phyloP scores from a whole-genome alignment of 1,140 invertebrate genomes.

The Saxidomus purpurata region DNA sequence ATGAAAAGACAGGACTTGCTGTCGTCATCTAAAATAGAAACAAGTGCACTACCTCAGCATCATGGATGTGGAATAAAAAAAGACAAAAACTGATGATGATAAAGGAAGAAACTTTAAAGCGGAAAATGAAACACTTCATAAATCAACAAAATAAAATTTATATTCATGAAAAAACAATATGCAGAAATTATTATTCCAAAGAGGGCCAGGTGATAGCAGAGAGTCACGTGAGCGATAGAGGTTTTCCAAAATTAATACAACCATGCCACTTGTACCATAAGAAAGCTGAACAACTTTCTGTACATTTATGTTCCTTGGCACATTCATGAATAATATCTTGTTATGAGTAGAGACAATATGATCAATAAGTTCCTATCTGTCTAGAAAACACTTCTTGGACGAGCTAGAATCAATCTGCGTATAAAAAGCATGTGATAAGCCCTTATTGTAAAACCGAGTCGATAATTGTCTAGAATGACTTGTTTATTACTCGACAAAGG shows the following conservation, averaged over 20 bases:
- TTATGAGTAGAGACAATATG: background rate
- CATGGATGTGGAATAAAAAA: background rate
- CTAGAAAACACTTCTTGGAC: slow-evolving; percentile 53
- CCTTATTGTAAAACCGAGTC: slow-evolving; percentile 59
- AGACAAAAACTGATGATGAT: background rate
- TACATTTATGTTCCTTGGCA: slow-evolving; percentile 16
- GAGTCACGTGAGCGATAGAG: background rate
- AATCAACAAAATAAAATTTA: background rate
- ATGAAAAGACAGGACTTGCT: background rate
- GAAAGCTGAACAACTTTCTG: background rate
- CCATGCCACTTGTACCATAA: background rate
- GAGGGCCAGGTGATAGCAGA: background rate
- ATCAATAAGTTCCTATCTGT: slow-evolving; percentile 13
- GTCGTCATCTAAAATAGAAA: background rate
- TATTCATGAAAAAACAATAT: background rate
- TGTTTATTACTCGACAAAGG: slow-evolving; percentile 67
- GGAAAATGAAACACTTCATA: background rate
- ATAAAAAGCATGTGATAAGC: slow-evolving; percentile 69
- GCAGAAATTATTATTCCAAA: background rate
- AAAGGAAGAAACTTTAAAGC: background rate
- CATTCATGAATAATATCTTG: slow-evolving; percentile 39
- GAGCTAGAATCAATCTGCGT: slow-evolving; percentile 66
- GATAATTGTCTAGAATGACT: slow-evolving; percentile 69
- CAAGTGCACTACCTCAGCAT: background rate
- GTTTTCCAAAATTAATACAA: background rate